Evolutionary conservation across 2,113 vertebrate genomes (phyloP).

Genomic region (Meleagris gallopavo): DNA sequence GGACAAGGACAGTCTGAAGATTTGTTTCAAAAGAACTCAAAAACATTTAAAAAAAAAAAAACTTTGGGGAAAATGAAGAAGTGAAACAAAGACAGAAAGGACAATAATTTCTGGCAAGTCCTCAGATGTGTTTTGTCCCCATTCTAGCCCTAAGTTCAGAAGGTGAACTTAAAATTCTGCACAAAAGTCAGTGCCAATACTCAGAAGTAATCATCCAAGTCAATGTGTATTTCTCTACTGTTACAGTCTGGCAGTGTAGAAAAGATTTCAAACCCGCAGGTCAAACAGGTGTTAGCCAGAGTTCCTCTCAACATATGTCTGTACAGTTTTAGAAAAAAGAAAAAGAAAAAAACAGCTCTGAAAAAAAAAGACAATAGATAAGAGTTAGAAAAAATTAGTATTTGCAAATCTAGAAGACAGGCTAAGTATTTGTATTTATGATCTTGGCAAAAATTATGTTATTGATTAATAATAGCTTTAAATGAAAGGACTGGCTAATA

Average conservation of each 20-base stretch:
- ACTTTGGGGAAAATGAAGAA: background rate
- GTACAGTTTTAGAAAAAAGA: background rate
- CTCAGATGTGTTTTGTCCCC: background rate
- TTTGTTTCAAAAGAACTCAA: background rate
- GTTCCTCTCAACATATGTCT: background rate
- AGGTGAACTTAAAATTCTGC: slow-evolving; percentile 32
- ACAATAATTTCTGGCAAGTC: slow-evolving; percentile 16
- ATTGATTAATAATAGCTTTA: background rate
- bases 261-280: slow-evolving; percentile 10
- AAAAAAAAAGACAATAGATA: background rate
- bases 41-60: background rate
- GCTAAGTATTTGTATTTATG: background rate
- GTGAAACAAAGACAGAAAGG: background rate
- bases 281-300: slow-evolving; percentile 29
- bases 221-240: background rate
- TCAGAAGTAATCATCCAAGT: background rate
- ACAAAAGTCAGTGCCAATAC: background rate
- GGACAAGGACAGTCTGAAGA: background rate
- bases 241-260: background rate
- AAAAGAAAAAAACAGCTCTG: background rate
- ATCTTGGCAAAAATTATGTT: background rate
- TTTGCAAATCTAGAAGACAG: background rate
- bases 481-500: background rate
- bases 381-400: background rate
- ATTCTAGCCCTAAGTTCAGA: background rate